A percentile compares a stretch with the other conserved stretches of the same genome.
phyloP scores from a whole-genome alignment of 2,797 vertebrate genomes.

The Manis javanica region DNA sequence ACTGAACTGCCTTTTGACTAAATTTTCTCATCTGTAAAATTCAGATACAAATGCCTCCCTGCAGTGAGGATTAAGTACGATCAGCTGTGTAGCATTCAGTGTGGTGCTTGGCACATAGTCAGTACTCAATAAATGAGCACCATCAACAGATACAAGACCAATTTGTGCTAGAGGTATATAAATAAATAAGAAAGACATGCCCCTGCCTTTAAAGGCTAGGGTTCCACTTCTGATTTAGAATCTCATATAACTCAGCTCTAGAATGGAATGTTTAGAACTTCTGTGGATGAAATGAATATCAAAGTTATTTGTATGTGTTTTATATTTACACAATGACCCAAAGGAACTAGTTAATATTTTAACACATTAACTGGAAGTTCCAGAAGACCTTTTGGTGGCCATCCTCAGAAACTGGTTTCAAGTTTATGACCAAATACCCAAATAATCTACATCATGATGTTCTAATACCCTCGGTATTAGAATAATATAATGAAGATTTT shows the following conservation, averaged over 20 bases:
- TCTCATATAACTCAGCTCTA: neutral
- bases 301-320: neutral
- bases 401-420: neutral
- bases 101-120: neutral
- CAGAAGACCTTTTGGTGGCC: neutral
- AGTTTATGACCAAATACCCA: neutral
- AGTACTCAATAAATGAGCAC: neutral
- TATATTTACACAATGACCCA: neutral
- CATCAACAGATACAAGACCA: neutral
- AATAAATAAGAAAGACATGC: neutral
- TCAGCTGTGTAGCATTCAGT: neutral
- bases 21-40: conserved; percentile 33
- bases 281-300: neutral
- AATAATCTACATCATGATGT: neutral
- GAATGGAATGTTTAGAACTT: neutral
- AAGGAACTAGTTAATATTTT: conserved; percentile 17
- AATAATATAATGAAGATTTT: neutral
- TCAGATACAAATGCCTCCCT: neutral
- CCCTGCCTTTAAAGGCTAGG: neutral
- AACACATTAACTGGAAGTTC: conserved; percentile 13
- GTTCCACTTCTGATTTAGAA: neutral
- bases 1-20: neutral
- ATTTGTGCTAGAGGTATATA: neutral
- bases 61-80: neutral
- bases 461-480: neutral